Evolutionary conservation across 2,113 vertebrate genomes (phyloP), one percentile per base, ranked within the genome.

Genomic region (Coptodon rendalli): DNA sequence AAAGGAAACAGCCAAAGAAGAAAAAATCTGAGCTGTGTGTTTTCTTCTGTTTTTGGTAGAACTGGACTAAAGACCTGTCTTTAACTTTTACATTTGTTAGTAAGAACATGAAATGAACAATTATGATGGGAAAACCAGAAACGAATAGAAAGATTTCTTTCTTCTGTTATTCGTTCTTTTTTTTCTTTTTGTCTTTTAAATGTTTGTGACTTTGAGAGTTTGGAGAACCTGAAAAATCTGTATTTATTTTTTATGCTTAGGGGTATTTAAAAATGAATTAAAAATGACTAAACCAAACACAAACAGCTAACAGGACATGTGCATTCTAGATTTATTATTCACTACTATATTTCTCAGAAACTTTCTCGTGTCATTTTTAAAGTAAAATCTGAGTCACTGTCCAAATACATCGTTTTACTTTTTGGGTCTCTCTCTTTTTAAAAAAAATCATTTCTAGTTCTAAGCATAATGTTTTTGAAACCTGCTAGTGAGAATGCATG

Each of bases 401-500:
- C 59, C 31, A 63, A 63, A 63, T 63, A 34, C 8, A 61, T 61
- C 17, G 11, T 19, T 63, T n/a, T 63, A 19, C 24, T 63, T 63
- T 9, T 63, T 63, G 59, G 17, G 29, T 63, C 24, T 27, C 12
- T 13, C 12, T 57, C 6, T 57, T 27, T 27, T 57, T 22, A 4
- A 4, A 24, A 24, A 54, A 54, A 11, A 1, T 0, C 6, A 22
- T 22, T 54, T 53, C 52, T 22, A 53, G 11, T 22, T 54, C n/a
- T 54, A 54, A 24, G 24, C 22, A 56, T 24, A 56, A 56, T 56
- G 22, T 2, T 24, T 24, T 24, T 24, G 53, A 56, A 56, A 56
- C 22, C 0, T 0, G 0, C 3, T 13, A 56, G 53, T 24, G 22
- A 3, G 54, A 56, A 56, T 56, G 54, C 22, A 56, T 56, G 0